Evolutionary conservation across 2,113 vertebrate species (phyloP), one percentile per base, ranked within the genome.

Genomic region (Sarotherodon lohbergeri): DNA sequence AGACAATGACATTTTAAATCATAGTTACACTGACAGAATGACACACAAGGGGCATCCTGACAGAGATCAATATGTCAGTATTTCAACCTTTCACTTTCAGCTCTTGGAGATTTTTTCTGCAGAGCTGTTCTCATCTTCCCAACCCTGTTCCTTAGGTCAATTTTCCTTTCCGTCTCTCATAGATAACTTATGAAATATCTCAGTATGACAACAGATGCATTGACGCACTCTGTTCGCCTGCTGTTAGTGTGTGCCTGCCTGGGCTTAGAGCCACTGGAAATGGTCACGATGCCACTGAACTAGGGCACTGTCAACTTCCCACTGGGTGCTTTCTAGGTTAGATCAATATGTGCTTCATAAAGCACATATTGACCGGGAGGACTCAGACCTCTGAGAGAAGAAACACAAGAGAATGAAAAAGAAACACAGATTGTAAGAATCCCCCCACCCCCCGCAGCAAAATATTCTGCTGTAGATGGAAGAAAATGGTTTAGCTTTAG

Each of bases 61-160:
- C 61, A 36, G 4, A 5, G 55, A 94, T 94, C 92, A 80, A 88
- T 93, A 89, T 52, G 92, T 94, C 90, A 91, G 84, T 93, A 91
- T 63, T 86, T 92, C 59, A 90, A 88, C 84, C 73, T 34, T 86
- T 43, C 43, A 87, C 78, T 41, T 81, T 87, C 50, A 81, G 76
- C 86, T 87, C 36, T 9, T 9, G 71, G 71, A 63, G 59, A 79
- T 80, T 87, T 73, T 50, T 80, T 56, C 32, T 41, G 52, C 59
- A 3, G 59, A 66, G 50, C 57, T 22, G 27, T 88, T 87, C 59
- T 84, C 76, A 89, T 86, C 88, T 80, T 71, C 39, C 32, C 57
- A 81, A 9, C n/a, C 59, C 36, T 83, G 27, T 85, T 71, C 78
- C n/a, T 48, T 9, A 56, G 68, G 56, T 86, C 80, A 91, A 79